phyloP scores from a whole-genome alignment of 2,113 vertebrate species.

The Myiopsitta monachus region DNA sequence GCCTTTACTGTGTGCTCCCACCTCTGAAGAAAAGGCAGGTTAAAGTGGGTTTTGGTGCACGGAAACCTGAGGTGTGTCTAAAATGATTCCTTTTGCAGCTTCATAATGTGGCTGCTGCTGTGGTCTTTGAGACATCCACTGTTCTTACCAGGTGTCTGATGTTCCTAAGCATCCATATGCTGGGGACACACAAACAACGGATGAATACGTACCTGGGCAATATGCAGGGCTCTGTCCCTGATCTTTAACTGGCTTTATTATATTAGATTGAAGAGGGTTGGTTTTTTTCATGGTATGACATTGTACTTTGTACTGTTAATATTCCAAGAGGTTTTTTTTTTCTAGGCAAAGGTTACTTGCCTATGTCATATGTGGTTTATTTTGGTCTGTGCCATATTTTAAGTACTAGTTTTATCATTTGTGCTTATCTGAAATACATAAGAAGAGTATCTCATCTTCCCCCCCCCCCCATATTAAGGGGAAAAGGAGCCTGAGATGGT shows the following conservation, averaged over 20 bases:
- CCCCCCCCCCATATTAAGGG: not conserved
- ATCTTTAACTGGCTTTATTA: not conserved
- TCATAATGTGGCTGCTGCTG: not conserved
- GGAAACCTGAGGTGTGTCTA: not conserved
- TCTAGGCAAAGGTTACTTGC: not conserved
- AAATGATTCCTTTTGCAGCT: rapidly evolving
- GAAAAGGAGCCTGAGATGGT: not conserved
- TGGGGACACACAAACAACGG: not conserved
- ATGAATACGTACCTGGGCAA: not conserved
- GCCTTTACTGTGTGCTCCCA: not conserved
- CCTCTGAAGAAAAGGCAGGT: not conserved
- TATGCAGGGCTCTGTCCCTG: not conserved
- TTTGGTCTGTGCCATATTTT: not conserved
- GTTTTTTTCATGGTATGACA: not conserved
- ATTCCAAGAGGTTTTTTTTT: not conserved
- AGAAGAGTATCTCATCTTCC: not conserved
- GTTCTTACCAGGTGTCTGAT: not conserved
- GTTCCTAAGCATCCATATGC: not conserved
- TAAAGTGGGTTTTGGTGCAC: not conserved
- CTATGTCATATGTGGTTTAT: rapidly evolving
- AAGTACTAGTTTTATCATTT: not conserved
- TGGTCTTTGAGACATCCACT: not conserved
- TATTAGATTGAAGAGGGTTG: not conserved
- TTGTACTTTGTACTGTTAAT: not conserved
- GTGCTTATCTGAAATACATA: not conserved